Evolutionary conservation across 1,140 invertebrate genomes (phyloP), one percentile per base, ranked within the genome.

Genomic region (Tetranychus cinnabarinus): DNA sequence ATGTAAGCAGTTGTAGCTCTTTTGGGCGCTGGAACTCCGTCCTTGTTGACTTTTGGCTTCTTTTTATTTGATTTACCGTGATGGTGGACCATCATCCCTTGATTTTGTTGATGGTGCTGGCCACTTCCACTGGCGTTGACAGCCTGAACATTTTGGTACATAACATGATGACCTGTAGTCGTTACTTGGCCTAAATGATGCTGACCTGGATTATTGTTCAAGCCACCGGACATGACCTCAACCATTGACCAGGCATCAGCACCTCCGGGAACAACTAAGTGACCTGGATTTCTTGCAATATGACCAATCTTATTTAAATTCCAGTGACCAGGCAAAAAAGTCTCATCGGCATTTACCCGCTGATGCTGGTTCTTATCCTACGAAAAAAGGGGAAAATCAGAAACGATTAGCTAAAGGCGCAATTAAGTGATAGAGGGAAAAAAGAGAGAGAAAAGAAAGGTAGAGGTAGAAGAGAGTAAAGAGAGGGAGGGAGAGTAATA

Each of bases 1-100:
- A 69, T 69, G 58, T 69, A 69, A 5, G 68, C 68, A 36, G 68
- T 69, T 33, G 68, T 68, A 3, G 68, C 68, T 37, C 68, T 57
- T 58, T 69, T 69, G 34, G 68, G 68, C 33, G 67, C 68, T 23
- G 68, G 68, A 37, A 69, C 59, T 13, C 67, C 67, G 61, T 68
- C 67, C 60, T 68, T 68, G 58, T 68, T 68, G 1, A 68, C 64
- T 63, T 68, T 68, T n/a, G 67, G 65, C 48, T 68, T 68, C 12
- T 63, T 58, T 36, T 66, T 65, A 13, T 65, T 64, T 15, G n/a
- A 12, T 13, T 42, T 35, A 33, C 33, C 31, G 8, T 37, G 33
- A 33, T 56, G 50, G 15, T 56, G 59, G 13, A 45, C 33, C 46
- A 39, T 36, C 2, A 36, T 6, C 10, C 15, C 12, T 39, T 56